Evolutionary conservation across 2,888 invertebrate genomes (phyloP).

Genomic region (Chrysomela aeneicollis): DNA sequence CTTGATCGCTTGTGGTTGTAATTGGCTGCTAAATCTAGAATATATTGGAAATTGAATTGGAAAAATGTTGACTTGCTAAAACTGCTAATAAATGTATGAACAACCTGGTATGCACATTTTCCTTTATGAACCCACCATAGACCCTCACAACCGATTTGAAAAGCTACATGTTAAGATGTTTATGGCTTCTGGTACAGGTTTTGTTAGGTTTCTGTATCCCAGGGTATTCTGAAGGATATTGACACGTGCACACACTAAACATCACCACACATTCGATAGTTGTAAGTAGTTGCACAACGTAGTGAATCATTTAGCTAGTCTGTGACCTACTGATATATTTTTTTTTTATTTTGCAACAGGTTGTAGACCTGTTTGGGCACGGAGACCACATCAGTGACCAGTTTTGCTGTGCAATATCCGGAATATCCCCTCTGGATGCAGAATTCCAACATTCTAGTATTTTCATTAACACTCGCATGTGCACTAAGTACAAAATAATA

Average conservation of each 20-base stretch:
- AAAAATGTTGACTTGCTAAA: background rate
- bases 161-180: no score
- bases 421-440: slow-evolving; percentile 44
- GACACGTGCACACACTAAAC: slow-evolving; percentile 21
- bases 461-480: slow-evolving; percentile 25
- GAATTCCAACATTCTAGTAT: slow-evolving; percentile 28
- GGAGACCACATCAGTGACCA: slow-evolving; percentile 43
- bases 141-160: background rate
- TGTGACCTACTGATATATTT: slow-evolving; percentile 40
- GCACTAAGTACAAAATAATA: slow-evolving; percentile 34
- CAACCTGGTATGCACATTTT: slow-evolving; percentile 7
- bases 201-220: slow-evolving; percentile 51
- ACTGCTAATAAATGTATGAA: background rate
- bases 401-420: slow-evolving; percentile 33
- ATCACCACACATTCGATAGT: slow-evolving; percentile 6
- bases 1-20: background rate
- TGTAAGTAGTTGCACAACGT: slow-evolving; percentile 3
- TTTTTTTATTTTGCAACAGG: slow-evolving; percentile 53
- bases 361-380: slow-evolving; percentile 51
- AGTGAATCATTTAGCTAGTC: slow-evolving; percentile 12
- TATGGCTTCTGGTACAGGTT: no score
- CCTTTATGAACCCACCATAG: background rate
- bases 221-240: slow-evolving; percentile 47
- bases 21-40: background rate
- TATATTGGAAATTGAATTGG: background rate